Evolutionary conservation across 2,797 vertebrate genomes (phyloP), one percentile per base, ranked within the genome.

Genomic region (Rhinatrema bivittatum): DNA sequence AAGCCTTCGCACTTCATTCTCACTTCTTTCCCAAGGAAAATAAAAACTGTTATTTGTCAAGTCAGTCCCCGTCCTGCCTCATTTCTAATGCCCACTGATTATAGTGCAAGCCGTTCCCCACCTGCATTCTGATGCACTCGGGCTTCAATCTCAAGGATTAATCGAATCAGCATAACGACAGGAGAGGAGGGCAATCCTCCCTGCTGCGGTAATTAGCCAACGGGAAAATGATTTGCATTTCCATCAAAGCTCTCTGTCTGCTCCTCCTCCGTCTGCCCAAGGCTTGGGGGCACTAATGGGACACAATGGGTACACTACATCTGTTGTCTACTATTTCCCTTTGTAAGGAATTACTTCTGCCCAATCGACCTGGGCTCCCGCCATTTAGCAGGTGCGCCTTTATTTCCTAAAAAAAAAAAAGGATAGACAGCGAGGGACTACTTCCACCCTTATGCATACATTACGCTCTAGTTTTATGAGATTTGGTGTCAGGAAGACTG

Each of bases 331-430:
- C 36, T 34, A 39, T 32, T 47, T n/a, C 37, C 43, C 35, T 38
- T 53, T 50, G 53, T 43, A 43, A 36, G 32, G 38, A 47, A 53
- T 53, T 48, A 53, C 31, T 53, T 48, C 44, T 47, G 46, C 44
- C 28, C 34, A 38, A 53, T 53, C 50, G 53, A 18, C 44, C 31
- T 29, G 34, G 36, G 39, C 14, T 20, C 21, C 24, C 34, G 23
- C 34, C 50, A 36, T 43, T 34, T 39, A 35, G 40, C 39, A 47
- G 40, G 25, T 34, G 32, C 50, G 53, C 34, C 50, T 47, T 42
- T 43, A 39, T 43, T 29, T 21, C 20, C 36, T 31, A 25, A 12
- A 12, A 34, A 31, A 44, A 39, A n/a, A n/a, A n/a, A n/a, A n/a
- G n/a, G n/a, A n/a, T n/a, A n/a, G n/a, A n/a, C n/a, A n/a, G n/a